Conservation (phyloP, 2,113 vertebrate genomes). For the Anseranas semipalmata region DNA sequence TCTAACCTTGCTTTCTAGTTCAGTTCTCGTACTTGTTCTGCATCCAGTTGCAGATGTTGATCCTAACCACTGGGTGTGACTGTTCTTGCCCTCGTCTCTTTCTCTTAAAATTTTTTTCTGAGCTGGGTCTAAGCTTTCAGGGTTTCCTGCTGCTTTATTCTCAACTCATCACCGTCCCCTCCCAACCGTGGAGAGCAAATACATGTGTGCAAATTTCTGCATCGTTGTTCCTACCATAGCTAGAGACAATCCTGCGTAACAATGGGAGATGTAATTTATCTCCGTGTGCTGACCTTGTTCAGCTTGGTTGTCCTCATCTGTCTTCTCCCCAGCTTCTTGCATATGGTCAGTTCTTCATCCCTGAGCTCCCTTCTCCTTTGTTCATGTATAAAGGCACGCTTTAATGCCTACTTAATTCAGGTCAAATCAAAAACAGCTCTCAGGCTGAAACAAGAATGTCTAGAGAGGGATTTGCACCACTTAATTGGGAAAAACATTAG, state of each 20-base stretch:
- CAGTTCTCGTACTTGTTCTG: background rate
- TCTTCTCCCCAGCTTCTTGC: background rate
- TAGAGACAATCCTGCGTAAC: background rate
- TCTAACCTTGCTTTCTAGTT: background rate
- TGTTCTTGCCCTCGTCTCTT: background rate
- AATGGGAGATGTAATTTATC: background rate
- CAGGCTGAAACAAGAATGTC: background rate
- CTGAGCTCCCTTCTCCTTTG: background rate
- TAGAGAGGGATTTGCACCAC: background rate
- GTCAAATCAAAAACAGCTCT: background rate
- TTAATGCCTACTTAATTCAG: background rate
- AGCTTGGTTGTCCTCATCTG: background rate
- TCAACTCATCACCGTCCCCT: background rate
- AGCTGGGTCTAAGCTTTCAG: background rate
- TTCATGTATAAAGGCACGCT: background rate
- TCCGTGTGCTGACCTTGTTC: fast-evolving
- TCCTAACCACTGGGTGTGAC: background rate
- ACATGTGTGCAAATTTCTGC: background rate
- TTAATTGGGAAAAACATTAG: background rate
- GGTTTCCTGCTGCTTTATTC: background rate
- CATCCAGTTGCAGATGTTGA: background rate
- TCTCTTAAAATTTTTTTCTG: background rate
- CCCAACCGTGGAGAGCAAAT: background rate
- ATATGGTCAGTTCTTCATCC: background rate
- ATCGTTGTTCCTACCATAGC: background rate